Evolutionary conservation across 2,888 invertebrate genomes (phyloP).

Genomic region (Plusia festucae): DNA sequence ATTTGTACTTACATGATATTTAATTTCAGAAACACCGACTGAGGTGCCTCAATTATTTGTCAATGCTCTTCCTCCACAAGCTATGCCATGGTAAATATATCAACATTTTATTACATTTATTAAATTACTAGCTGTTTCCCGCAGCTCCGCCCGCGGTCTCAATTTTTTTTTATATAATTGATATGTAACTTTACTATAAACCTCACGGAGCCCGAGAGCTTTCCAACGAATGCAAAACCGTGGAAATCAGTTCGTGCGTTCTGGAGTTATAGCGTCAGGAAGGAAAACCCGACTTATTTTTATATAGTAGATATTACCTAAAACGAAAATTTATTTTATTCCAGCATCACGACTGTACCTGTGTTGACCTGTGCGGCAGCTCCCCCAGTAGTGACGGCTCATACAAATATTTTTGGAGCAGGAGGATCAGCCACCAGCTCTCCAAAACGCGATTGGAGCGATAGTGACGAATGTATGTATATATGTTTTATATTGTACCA

Average conservation of each 20-base stretch:
- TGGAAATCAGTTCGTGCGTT: too few relatives aligned
- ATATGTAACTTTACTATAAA: too few relatives aligned
- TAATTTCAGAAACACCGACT: slow-evolving; percentile 22
- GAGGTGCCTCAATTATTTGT: slow-evolving; percentile 9
- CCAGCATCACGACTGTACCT: slow-evolving; percentile 13
- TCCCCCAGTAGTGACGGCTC: neutral
- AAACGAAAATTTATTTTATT: slow-evolving; percentile 10
- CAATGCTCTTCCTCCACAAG: slow-evolving; percentile 32
- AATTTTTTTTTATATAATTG: too few relatives aligned
- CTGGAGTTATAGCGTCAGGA: too few relatives aligned
- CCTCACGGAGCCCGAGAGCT: too few relatives aligned
- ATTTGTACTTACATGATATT: too few relatives aligned
- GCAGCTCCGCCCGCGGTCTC: too few relatives aligned
- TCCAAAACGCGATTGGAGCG: slow-evolving; percentile 51
- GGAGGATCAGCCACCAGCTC: slow-evolving; percentile 4
- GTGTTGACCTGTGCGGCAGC: neutral
- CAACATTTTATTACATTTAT: neutral
- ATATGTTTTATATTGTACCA: neutral
- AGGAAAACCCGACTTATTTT: too few relatives aligned
- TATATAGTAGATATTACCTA: too few relatives aligned
- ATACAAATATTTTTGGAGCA: neutral
- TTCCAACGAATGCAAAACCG: too few relatives aligned
- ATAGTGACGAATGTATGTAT: slow-evolving; percentile 42
- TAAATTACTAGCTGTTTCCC: too few relatives aligned
- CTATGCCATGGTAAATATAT: slow-evolving; percentile 41